Base-by-base conservation (phyloP, 2,113 vertebrate species). In the Poicephalus meyeri region DNA sequence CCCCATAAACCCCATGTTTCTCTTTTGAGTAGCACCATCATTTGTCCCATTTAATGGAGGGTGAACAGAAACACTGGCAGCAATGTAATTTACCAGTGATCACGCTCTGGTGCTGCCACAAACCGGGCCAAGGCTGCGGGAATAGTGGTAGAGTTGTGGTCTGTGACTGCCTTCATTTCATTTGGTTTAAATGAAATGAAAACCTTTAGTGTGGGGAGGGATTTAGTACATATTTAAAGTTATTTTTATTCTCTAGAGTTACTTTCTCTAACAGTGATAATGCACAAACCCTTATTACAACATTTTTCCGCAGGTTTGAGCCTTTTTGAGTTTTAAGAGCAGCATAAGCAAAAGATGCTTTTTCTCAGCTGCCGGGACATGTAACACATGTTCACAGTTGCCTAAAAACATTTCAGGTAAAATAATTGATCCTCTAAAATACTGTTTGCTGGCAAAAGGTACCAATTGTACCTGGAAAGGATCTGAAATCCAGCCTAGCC, bases 1-100 rank as follows among this genome's bases (percentile, higher is more conserved):
- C 2, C 4, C n/a, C n/a, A 3, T 5, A n/a, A 56, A 49, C 18
- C 4, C 3, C 7, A 4, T 0, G 6, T 20, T 56, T 83, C 20
- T 70, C 25, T 33, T 50, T 33, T 29, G 5, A 12, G 11, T 5
- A 74, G 46, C n/a, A 9, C 28, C 14, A 2, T 24, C 26, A 11
- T 52, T 63, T 50, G 64, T 11, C 13, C 63, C 23, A 0, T 33
- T 52, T 37, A 7, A 9, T 28, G 47, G 46, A 16, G 42, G 33
- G 21, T 35, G 26, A 86, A 52, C 10, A 7, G 49, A 65, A 86
- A 24, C 25, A 13, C 33, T 25, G 50, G n/a, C 50, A 58, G 37
- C 25, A 28, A 66, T 24, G 9, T 6, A 70, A 21, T 23, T 71
- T 25, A 1, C 42, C 55, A 35, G 33, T 10, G 56, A 35, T 15